Conservation (phyloP, 2,888 invertebrate species). For the Dorcus parallelipipedus region DNA sequence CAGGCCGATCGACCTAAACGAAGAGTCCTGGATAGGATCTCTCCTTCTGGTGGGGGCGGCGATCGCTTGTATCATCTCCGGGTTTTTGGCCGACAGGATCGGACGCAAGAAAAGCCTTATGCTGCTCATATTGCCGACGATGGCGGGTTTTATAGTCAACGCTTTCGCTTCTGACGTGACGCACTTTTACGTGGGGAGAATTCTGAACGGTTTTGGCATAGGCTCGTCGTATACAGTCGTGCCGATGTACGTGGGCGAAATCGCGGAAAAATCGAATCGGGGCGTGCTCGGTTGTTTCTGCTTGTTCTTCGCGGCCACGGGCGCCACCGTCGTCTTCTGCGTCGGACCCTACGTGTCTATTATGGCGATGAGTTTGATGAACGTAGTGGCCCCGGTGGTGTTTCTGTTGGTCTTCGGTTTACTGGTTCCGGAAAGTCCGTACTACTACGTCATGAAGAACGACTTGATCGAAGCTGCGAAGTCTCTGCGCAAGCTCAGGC, state of each 20-base stretch:
- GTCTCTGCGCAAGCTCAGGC: conserved; percentile 64
- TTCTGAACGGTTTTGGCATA: conserved; percentile 36
- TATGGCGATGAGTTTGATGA: conserved; percentile 59
- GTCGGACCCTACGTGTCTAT: conserved; percentile 70
- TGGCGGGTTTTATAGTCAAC: conserved; percentile 46
- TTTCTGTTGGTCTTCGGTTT: conserved; percentile 58
- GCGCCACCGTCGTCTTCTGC: conserved; percentile 49
- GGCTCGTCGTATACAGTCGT: conserved; percentile 68
- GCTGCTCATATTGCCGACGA: conserved; percentile 60
- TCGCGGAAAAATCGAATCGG: conserved; percentile 74
- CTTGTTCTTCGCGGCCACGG: conserved; percentile 53
- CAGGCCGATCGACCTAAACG: conserved; percentile 49
- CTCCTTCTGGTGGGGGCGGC: conserved; percentile 62
- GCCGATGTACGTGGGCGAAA: conserved; percentile 85
- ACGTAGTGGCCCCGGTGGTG: conserved; percentile 51
- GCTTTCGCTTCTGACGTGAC: conserved; percentile 15
- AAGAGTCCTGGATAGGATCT: conserved; percentile 71
- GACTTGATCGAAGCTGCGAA: conserved; percentile 58
- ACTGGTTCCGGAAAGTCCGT: conserved; percentile 78
- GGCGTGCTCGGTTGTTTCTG: conserved; percentile 78
- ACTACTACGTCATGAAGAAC: conserved; percentile 59
- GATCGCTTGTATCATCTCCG: conserved; percentile 65
- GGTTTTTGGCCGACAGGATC: conserved; percentile 59
- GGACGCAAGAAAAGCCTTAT: conserved; percentile 64
- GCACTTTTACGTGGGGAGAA: conserved; percentile 20